Evolutionary conservation across 2,888 invertebrate genomes (phyloP).

Genomic region (Tachystola acroxantha): DNA sequence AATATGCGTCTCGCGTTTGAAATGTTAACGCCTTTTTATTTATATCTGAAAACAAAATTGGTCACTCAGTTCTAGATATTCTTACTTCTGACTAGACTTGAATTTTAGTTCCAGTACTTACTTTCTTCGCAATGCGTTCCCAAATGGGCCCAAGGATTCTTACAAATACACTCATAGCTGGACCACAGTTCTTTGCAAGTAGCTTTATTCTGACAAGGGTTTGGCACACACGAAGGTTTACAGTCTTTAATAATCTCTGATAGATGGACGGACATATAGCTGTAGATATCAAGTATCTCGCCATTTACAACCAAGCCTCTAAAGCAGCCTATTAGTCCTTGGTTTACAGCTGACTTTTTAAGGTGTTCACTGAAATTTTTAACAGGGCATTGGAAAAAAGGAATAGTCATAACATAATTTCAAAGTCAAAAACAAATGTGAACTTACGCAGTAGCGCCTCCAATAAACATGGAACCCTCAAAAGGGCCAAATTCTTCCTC

Average conservation of each 20-base stretch:
- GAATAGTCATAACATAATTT: not conserved
- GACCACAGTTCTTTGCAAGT: conserved; percentile 95
- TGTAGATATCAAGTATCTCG: conserved; percentile 93
- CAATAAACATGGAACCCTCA: conserved; percentile 95
- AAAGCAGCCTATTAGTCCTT: conserved; percentile 96
- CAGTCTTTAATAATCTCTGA: conserved; percentile 96
- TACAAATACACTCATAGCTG: conserved; percentile 94
- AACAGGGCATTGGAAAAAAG: too few species aligned
- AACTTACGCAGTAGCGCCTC: conserved; percentile 94
- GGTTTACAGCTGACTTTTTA: conserved; percentile 89
- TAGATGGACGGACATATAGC: conserved; percentile 94
- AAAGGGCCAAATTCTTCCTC: conserved; percentile 95
- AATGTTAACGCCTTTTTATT: conserved; percentile 94
- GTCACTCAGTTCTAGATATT: not conserved
- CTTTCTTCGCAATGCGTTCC: conserved; percentile 94
- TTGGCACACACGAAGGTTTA: conserved; percentile 95
- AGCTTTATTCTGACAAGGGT: conserved; percentile 95
- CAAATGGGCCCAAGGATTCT: conserved; percentile 94
- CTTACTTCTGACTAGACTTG: not conserved
- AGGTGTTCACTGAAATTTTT: conserved; percentile 86
- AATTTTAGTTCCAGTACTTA: conserved; percentile 75
- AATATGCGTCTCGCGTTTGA: conserved; percentile 86
- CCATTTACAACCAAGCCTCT: conserved; percentile 95
- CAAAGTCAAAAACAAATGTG: too few species aligned
- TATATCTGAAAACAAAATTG: conserved; percentile 81